Evolutionary conservation across 1,140 invertebrate species (phyloP), one percentile per base, ranked within the genome.

Genomic region (Drosophila lacteicornis): DNA sequence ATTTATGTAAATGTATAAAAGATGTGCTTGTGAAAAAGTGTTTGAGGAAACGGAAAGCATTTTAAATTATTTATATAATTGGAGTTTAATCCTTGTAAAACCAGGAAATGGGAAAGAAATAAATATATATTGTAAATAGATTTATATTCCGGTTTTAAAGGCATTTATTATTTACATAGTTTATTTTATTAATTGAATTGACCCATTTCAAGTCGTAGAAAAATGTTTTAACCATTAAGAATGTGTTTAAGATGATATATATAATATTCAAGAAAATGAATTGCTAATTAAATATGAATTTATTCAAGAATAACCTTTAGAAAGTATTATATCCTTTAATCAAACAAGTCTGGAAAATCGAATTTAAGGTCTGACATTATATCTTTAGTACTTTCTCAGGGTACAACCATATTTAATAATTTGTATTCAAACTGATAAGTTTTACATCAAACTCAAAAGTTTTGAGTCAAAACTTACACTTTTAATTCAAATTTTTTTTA

Each of bases 1-100:
- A 15, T 61, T 51, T 38, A 38, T 25, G 50, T 38, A 61, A 13
- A 25, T 25, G 25, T 40, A 56, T 56, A 56, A 22, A 57, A 56
- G 7, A 36, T 40, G 15, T 38, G 15, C 17, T 22, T 15, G 33
- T 19, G 19, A 60, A 60, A 43, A 11, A 12, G 3, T 7, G 4
- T 22, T 38, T 5, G 17, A 22, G 33, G 4, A 15, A 55, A 12
- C 33, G 15, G 2, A 1, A 9, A 38, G 17, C 19, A 3, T 15
- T 38, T 0, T 36, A 19, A 13, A 13, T 36, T 19, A 53, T 15
- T 17, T 36, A 36, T 36, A 33, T 17, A 33, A 19, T 33, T 19
- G 19, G 17, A 36, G 36, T 22, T 22, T 9, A 36, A 12, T 22
- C 30, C 12, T 55, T 38, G 33, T 5, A 38, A 3, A 1, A 22